Conservation (phyloP, 2,888 invertebrate species). For the Pheosia gnoma region DNA sequence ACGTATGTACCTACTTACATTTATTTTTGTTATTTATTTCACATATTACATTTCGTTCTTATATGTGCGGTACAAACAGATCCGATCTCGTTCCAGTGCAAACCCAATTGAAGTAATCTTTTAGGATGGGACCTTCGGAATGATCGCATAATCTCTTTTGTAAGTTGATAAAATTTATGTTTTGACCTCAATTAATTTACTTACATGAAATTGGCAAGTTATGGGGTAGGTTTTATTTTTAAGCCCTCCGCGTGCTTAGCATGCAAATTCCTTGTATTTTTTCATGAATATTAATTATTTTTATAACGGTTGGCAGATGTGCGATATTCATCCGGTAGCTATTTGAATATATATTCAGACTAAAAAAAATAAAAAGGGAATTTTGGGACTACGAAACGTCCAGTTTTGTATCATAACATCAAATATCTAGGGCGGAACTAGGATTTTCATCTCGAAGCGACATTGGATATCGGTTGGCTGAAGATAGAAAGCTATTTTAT, state of each 20-base stretch:
- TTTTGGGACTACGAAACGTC: conserved; percentile 10
- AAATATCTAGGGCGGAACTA: conserved; percentile 18
- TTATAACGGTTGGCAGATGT: conserved; percentile 32
- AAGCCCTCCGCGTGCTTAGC: conserved; percentile 28
- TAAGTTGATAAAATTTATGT: conserved; percentile 25
- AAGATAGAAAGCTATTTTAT: conserved; percentile 13
- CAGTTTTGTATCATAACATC: conserved; percentile 9
- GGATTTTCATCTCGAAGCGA: conserved; percentile 25
- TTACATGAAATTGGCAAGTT: conserved; percentile 23
- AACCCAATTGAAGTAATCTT: conserved; percentile 1
- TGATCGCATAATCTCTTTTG: conserved; percentile 10
- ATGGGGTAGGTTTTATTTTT: conserved; percentile 24
- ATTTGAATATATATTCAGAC: conserved; percentile 24
- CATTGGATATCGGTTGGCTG: conserved; percentile 10
- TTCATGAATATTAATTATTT: conserved; percentile 42
- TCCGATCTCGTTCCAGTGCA: background rate
- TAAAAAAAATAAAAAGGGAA: conserved; percentile 21
- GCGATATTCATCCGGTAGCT: conserved; percentile 23
- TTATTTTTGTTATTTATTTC: conserved; percentile 26
- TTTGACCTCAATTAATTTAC: conserved; percentile 32
- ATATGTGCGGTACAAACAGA: background rate
- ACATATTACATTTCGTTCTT: conserved; percentile 12
- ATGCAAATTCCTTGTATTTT: conserved; percentile 30
- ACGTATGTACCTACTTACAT: conserved; percentile 16
- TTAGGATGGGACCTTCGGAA: conserved; percentile 8